These are phyloP conservation scores for Stomorhina lunata DNA, from an alignment of 2,888 invertebrate species.

Conservation along the genomic window DNA sequence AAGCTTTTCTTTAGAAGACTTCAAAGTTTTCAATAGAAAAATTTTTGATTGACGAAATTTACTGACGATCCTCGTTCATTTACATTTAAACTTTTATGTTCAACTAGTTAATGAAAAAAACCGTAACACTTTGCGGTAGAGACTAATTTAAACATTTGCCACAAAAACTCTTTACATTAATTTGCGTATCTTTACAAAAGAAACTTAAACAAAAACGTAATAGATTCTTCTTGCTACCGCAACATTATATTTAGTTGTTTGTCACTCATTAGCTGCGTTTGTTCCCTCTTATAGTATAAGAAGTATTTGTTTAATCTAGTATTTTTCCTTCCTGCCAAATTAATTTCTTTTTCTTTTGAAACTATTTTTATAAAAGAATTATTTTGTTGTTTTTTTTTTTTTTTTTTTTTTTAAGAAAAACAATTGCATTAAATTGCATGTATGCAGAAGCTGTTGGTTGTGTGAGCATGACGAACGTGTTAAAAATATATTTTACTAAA, in stretches of 20 bases:
- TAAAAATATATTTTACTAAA: slow-evolving; percentile 41
- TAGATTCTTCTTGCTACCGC: not conserved
- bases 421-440: not conserved
- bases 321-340: slow-evolving; percentile 12
- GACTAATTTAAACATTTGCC: slow-evolving; percentile 12
- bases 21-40: not conserved
- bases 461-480: slow-evolving; percentile 42
- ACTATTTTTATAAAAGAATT: too few relatives aligned
- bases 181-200: slow-evolving; percentile 1
- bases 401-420: not conserved
- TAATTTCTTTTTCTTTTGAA: slow-evolving; percentile 35
- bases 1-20: too few relatives aligned
- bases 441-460: not conserved
- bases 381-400: too few relatives aligned
- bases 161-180: slow-evolving; percentile 22
- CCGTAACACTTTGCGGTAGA: not conserved
- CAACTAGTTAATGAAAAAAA: not conserved
- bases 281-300: slow-evolving; percentile 13
- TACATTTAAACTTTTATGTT: too few relatives aligned
- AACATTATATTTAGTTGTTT: slow-evolving; percentile 16
- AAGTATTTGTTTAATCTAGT: slow-evolving; percentile 42
- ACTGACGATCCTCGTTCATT: too few relatives aligned
- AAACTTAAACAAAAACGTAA: not conserved
- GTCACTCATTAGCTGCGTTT: slow-evolving; percentile 47
- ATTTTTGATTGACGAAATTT: not conserved